Percentiles rank a stretch among this genome's conserved stretches.
Evolutionary conservation across 2,113 vertebrate species (phyloP).

Genomic region (Chionis minor): DNA sequence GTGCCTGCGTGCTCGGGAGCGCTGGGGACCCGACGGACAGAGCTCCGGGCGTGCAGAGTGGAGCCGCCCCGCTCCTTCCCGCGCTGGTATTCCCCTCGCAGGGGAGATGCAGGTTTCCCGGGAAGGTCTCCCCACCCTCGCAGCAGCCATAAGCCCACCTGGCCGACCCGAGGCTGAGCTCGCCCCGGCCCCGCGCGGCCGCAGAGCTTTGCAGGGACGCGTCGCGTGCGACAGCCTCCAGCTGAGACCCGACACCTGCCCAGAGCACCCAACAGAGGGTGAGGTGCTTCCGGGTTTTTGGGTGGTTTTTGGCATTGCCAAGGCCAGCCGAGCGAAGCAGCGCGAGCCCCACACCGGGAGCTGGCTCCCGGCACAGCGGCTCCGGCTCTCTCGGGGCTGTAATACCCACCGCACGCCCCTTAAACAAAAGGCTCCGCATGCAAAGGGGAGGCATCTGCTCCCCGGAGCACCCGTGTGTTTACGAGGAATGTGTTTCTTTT

Average conservation of each 20-base stretch:
- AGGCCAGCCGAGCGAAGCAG: rapidly evolving
- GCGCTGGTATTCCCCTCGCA: too few relatives aligned
- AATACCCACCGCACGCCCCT: neutral
- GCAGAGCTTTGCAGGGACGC: neutral
- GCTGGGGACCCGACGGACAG: neutral
- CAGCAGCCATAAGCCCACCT: neutral
- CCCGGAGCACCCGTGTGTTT: neutral
- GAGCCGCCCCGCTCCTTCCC: neutral
- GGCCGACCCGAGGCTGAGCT: neutral
- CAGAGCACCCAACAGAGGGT: neutral
- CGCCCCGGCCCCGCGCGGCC: neutral
- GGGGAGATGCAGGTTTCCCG: rapidly evolving
- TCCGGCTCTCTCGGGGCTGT: neutral
- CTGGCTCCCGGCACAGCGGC: too few relatives aligned
- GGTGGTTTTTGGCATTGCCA: rapidly evolving
- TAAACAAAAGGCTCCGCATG: rapidly evolving
- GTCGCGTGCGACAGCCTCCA: rapidly evolving
- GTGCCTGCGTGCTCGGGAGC: neutral
- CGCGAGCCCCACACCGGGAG: rapidly evolving
- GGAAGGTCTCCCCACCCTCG: neutral
- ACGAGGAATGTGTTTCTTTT: neutral
- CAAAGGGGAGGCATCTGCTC: neutral
- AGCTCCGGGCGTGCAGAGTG: too few relatives aligned
- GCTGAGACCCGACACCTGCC: rapidly evolving
- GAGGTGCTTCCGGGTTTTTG: rapidly evolving